Evolutionary conservation across 2,113 vertebrate species (phyloP), one percentile per base, ranked within the genome.

Genomic region (Neodontobutis hainanensis): DNA sequence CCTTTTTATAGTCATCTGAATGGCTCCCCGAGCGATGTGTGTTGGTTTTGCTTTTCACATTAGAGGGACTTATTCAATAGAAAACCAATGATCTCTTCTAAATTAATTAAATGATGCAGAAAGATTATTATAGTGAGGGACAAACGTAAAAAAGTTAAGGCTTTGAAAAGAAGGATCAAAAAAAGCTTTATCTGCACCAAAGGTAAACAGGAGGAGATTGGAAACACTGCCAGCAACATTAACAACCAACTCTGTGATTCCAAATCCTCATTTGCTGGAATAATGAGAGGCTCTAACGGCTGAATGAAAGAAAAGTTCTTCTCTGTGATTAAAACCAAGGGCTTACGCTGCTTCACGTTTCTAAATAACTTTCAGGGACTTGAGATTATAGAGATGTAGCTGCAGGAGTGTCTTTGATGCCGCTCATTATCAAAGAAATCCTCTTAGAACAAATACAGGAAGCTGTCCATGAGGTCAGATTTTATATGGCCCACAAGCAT

Each of bases 101-200:
- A 43, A 65, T 74, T 53, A 71, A 61, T 12, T 44, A 46, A 46
- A 47, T 15, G 11, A 68, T 14, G 44, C 5, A 55, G 47, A 56
- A 52, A 56, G 45, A 83, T 80, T 80, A 83, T 80, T 68, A 27
- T 73, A 36, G 36, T 49, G 27, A 80, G 65, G 59, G 60, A 75
- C 57, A 83, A 71, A 85, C 70, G 60, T 47, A 61, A 46, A 36
- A 19, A 68, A 61, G 61, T 78, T 48, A 42, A 58, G 44, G 62
- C 74, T 86, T 87, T 85, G 82, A 85, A 89, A 87, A 64, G 8
- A 14, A 58, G 75, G 73, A 85, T 90, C 68, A 85, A 85, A 88
- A 85, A 88, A 79, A 55, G 43, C 46, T 69, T 76, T 63, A 83
- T 83, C 80, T 72, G 68, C 72, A 75, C 61, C 69, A 52, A 70